Evolutionary conservation across 2,888 invertebrate genomes (phyloP), one percentile per base, ranked within the genome.

Genomic region (Smittia sp.): DNA sequence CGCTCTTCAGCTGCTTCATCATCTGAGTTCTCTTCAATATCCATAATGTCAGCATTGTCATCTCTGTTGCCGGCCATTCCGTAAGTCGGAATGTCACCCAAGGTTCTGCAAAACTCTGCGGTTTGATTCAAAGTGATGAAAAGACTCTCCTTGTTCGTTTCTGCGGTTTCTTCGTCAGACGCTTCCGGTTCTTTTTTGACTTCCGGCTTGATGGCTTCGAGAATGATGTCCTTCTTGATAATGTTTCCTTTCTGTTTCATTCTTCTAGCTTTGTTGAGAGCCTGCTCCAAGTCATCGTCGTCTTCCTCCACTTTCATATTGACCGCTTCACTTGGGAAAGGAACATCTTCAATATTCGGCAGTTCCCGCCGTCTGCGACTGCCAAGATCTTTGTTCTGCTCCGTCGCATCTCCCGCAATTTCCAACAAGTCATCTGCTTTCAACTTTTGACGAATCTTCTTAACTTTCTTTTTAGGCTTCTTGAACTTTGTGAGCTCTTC

Each of bases 1-100:
- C 83, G 83, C 52, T 84, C 86, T 75, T 83, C 83, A 74, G 86
- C 84, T 74, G 86, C 85, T 41, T 80, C 74, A 76, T 82, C 80
- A 77, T 78, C 75, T 79, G 81, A 79, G 78, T 82, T 76, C 13
- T 82, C 79, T 38, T 74, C 39, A 1, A 67, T n/a, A 38, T 84
- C 84, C 83, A 87, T 84, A 79, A 87, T 84, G 78, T 87, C 86
- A 73, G 89, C 88, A 77, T 91, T 91, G 79, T 92, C 91, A 79
- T 95, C 94, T 38, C 95, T 85, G 84, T 96, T 95, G 38, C 95
- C 95, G 20, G 94, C 90, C 81, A 90, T 90, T 15, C 95, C 96
- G 80, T 96, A 96, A 0, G 96, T 96, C 74, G 97, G 96, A 78
- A 96, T 96, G 80, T 97, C 96, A 0, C 97, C 96, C 6, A 98